These are phyloP conservation scores for Pandion haliaetus DNA, from an alignment of 2,113 vertebrate genomes.

Conservation along the genomic window DNA sequence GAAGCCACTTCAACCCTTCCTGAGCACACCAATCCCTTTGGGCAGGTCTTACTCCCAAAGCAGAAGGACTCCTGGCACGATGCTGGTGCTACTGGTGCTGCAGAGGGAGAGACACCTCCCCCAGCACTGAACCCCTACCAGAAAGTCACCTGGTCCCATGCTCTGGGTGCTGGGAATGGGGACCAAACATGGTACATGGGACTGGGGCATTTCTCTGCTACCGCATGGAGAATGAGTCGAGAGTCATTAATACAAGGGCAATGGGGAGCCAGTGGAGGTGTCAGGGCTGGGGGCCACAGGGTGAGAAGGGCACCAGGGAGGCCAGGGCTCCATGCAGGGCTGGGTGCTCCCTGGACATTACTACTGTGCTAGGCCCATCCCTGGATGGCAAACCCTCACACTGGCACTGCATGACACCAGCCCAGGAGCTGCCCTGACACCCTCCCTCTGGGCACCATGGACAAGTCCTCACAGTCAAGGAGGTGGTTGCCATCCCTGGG, in stretches of 20 bases:
- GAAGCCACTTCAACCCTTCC: neutral
- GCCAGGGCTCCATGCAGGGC: too few relatives aligned
- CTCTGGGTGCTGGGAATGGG: neutral
- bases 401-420: too few relatives aligned
- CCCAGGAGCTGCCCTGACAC: neutral
- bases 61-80: neutral
- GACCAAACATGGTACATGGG: neutral
- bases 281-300: neutral
- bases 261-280: neutral
- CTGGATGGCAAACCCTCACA: neutral
- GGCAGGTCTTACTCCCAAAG: neutral
- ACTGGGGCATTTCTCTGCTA: neutral
- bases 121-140: accelerated
- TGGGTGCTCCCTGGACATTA: neutral
- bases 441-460: accelerated
- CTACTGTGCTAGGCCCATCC: neutral
- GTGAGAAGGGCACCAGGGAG: neutral
- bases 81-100: neutral
- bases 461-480: neutral
- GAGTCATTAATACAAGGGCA: neutral
- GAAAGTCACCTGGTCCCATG: neutral
- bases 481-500: accelerated
- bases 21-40: neutral
- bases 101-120: accelerated
- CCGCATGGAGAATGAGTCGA: neutral